Percentiles rank a stretch among this genome's conserved stretches.
Conservation (phyloP, 2,888 invertebrate genomes). For the Caenorhabditis angaria region DNA sequence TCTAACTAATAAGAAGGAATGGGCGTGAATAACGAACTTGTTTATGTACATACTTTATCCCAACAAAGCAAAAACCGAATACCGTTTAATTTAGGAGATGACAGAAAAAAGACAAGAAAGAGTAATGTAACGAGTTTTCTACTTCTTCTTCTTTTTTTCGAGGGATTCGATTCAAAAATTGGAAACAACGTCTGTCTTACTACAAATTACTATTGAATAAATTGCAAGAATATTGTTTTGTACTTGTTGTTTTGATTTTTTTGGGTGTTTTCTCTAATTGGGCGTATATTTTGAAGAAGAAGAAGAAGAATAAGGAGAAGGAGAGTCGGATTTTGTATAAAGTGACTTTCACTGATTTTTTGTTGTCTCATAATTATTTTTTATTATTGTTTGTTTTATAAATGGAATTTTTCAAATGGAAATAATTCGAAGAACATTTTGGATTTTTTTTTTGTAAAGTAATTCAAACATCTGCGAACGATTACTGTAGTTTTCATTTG, state of each 20-base stretch:
- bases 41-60: neutral
- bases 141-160: too few relatives aligned
- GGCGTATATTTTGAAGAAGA: neutral
- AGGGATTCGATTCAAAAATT: neutral
- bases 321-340: too few relatives aligned
- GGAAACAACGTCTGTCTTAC: too few relatives aligned
- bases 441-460: too few relatives aligned
- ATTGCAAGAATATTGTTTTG: neutral
- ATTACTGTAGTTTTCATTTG: too few relatives aligned
- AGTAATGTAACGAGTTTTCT: constrained; percentile 2
- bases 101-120: neutral
- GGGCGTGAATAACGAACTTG: neutral
- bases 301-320: neutral
- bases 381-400: neutral
- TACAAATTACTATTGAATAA: too few relatives aligned
- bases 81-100: neutral
- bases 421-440: constrained; percentile 1
- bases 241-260: neutral
- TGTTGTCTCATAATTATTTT: too few relatives aligned
- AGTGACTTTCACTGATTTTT: neutral
- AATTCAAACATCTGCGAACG: too few relatives aligned
- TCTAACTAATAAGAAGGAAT: neutral
- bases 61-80: too few relatives aligned
- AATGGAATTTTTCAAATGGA: neutral
- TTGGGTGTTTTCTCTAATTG: neutral